Evolutionary conservation across 2,797 vertebrate species (phyloP), one percentile per base, ranked within the genome.

Genomic region (Falco novaeseelandiae): DNA sequence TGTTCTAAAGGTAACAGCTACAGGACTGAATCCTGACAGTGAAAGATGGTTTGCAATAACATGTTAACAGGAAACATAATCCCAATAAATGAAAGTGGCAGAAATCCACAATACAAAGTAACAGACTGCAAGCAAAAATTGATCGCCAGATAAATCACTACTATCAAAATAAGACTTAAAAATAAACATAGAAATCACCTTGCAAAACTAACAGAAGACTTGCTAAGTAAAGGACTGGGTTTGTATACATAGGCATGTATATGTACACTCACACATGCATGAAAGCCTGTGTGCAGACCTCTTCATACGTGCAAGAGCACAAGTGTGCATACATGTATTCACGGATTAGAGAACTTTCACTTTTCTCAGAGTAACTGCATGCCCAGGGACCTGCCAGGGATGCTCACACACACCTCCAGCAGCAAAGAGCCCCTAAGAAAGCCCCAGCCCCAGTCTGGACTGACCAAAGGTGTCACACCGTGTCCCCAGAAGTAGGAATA

Each of bases 401-500:
- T 54, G 40, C 30, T 58, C 57, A 16, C 32, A 11, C 22, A 61
- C 15, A 48, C 23, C 34, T 49, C 46, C 14, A 61, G 32, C 29
- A 61, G 40, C 52, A 80, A 38, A 54, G 7, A 61, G 10, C 38
- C 30, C 32, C 48, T n/a, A 51, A 23, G 36, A 19, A 91, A 29
- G 8, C 8, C 49, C 61, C 16, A 27, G 6, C 25, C 36, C 49
- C 54, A 52, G 23, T 54, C 59, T 22, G 27, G 25, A 8, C 38
- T 5, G 32, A 29, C 8, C 0, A 18, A 20, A 59, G 21, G 19
- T 32, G n/a, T 29, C 73, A 36, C 0, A 0, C 23, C 2, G 0
- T 10, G 65, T 30, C 27, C 14, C 49, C 40, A 16, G 20, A 8
- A 48, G 26, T 9, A 59, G 26, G 32, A 40, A 29, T 59, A 55